Base-by-base conservation (phyloP, 2,797 vertebrate species). In the Clarias fuscus region DNA sequence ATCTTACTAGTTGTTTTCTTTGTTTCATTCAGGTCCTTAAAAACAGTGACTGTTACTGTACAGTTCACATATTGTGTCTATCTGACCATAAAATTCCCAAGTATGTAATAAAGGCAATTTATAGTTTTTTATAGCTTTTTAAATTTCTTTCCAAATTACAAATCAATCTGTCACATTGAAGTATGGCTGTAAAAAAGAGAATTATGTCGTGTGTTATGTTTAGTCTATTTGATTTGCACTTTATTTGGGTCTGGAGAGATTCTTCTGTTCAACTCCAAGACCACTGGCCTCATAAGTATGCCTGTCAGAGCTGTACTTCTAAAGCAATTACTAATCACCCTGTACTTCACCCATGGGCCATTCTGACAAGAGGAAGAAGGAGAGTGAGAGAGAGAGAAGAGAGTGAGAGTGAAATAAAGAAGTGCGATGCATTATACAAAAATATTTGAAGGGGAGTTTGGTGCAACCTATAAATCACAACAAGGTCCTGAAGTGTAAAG, bases 311-410 rank as follows among this genome's bases (percentile, higher is more conserved):
- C n/a, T 48, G 65, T 56, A 84, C 58, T 48, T 67, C 59, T 67
- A 84, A 79, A 73, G 77, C 76, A 84, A 81, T 84, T 83, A 87
- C 83, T 84, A 87, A 87, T 87, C 86, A 87, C 86, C 82, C 76
- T 13, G 59, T 67, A 80, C 70, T 81, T 87, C 83, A 80, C 76
- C 86, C 75, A 43, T 33, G 77, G 82, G 86, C 48, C 30, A 81
- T 73, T 84, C 76, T 84, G 83, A 68, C 68, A 67, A 84, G 61
- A n/a, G 61, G 33, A 40, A 30, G 37, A 80, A 27, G 18, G 37
- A 82, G 24, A 56, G 15, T 53, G 24, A 48, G 37, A 67, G n/a
- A 48, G 79, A 27, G 37, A 65, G 76, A 40, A 37, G 17, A 37
- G 30, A 40, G n/a, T 0, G 14, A 24, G 56, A 82, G 27, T 82